phyloP scores from a whole-genome alignment of 2,888 invertebrate genomes.

The Drosophila setosimentum region DNA sequence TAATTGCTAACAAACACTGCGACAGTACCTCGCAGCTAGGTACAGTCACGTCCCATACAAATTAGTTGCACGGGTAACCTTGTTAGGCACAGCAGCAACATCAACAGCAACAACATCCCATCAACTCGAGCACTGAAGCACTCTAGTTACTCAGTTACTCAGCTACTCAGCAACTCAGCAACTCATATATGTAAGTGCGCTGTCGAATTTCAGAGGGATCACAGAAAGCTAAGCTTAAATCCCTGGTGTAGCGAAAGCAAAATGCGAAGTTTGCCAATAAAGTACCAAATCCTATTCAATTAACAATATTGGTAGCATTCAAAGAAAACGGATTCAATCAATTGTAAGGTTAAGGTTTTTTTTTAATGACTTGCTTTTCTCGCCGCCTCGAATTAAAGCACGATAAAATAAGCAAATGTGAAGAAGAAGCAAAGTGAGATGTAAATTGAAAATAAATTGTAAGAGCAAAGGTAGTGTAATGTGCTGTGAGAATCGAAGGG shows the following conservation, averaged over 20 bases:
- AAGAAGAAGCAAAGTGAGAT: background rate
- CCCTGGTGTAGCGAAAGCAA: slow-evolving; percentile 7
- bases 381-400: background rate
- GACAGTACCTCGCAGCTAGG: slow-evolving; percentile 42
- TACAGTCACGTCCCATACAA: slow-evolving; percentile 77
- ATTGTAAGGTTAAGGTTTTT: background rate
- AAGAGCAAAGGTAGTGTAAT: background rate
- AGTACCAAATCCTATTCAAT: slow-evolving; percentile 37
- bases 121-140: slow-evolving; percentile 25
- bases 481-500: background rate
- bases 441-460: background rate
- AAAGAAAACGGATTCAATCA: slow-evolving; percentile 17
- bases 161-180: slow-evolving; percentile 12
- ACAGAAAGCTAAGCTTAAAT: slow-evolving; percentile 11
- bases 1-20: slow-evolving; percentile 76
- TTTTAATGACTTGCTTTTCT: background rate
- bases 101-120: slow-evolving; percentile 19
- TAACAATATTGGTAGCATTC: slow-evolving; percentile 26
- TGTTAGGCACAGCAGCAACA: slow-evolving; percentile 54
- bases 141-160: slow-evolving; percentile 21
- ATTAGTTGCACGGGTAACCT: slow-evolving; percentile 77
- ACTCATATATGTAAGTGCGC: slow-evolving; percentile 36
- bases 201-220: slow-evolving; percentile 17
- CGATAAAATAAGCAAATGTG: background rate
- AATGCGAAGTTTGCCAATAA: slow-evolving; percentile 24